Evolutionary conservation across 2,797 vertebrate species (phyloP), one percentile per base, ranked within the genome.

Genomic region (Echiichthys vipera): DNA sequence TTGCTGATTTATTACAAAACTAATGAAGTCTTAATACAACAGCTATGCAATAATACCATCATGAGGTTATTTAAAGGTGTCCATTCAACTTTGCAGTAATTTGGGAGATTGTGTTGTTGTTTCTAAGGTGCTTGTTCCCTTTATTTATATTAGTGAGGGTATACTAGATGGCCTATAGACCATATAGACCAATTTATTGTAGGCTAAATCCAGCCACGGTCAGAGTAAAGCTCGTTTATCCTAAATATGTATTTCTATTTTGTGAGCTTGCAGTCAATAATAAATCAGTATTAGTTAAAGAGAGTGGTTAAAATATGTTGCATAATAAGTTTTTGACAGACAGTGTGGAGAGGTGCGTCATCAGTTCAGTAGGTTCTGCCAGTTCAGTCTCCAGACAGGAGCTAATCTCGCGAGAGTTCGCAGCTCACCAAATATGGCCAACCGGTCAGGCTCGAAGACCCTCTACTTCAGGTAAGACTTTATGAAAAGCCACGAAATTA

Each of bases 401-500:
- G 87, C 77, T 50, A 74, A 65, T 1, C n/a, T 0, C 22, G n/a
- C 10, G 13, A 29, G 5, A 32, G 30, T 53, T 47, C 32, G 65
- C 55, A 27, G 42, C 12, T 37, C 1, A 3, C 5, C 43, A 36
- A 12, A 32, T 0, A 77, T 71, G 80, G 9, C 15, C n/a, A 56
- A 2, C 42, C 18, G 36, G 29, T 49, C 20, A 13, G 59, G 45
- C 64, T 0, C 6, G 42, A 36, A 30, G 51, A 63, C 22, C 25
- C 12, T 47, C 37, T n/a, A n/a, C 17, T 8, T 12, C 59, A 47
- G 83, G 86, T 89, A 49, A 87, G 74, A 24, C 29, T 2, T 0
- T 7, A 47, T 49, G 6, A 7, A 11, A 17, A 15, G 11, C 30
- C 29, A 27, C 30, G 2, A 15, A 20, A 10, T 10, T 1, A 5